Evolutionary conservation across 2,888 invertebrate genomes (phyloP).

Genomic region (Drosophila niveifrons): DNA sequence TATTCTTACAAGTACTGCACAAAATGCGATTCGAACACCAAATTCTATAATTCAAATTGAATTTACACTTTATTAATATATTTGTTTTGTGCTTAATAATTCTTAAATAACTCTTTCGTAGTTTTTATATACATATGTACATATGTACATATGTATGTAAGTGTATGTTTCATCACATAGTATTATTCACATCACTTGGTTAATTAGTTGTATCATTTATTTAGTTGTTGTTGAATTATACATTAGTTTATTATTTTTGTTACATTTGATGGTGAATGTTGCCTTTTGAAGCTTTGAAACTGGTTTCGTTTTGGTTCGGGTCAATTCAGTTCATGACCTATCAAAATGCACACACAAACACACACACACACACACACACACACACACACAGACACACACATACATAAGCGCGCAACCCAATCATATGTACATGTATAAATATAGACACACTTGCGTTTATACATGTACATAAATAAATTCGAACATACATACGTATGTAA

Average conservation of each 20-base stretch:
- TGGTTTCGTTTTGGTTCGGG: constrained; percentile 52
- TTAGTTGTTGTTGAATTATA: background rate
- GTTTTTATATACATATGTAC: background rate
- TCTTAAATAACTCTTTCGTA: background rate
- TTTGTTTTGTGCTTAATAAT: background rate
- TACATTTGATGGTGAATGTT: constrained; percentile 8
- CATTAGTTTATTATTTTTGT: background rate
- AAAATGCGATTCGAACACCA: constrained; percentile 4
- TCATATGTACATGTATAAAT: constrained; percentile 1
- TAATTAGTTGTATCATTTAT: background rate
- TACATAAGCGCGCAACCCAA: background rate
- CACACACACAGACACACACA: constrained; percentile 11
- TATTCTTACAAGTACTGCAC: background rate
- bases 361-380: constrained; percentile 12
- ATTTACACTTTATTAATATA: background rate
- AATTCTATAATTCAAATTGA: background rate
- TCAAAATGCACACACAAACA: constrained; percentile 48
- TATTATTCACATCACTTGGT: background rate
- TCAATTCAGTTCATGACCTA: constrained; percentile 78
- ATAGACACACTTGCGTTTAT: constrained; percentile 2
- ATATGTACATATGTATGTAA: too few species aligned
- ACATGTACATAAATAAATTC: constrained; percentile 3
- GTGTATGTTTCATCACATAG: background rate
- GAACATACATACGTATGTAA: constrained; percentile 6
- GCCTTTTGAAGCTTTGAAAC: constrained; percentile 9